Base-by-base conservation (phyloP, 2,797 vertebrate genomes). In the Squalus acanthias region DNA sequence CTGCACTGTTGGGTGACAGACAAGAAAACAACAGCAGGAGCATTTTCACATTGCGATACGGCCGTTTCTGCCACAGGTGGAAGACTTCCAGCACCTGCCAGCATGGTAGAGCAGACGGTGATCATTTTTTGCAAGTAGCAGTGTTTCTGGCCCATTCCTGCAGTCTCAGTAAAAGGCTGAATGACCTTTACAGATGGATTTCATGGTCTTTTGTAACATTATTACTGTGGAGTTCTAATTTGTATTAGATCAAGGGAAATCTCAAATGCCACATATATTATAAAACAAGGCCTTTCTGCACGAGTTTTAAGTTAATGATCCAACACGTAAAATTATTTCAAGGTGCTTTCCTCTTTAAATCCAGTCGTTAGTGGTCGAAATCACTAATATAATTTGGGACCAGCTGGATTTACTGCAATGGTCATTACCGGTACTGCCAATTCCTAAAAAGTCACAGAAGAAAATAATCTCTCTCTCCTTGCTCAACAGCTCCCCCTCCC, bases 141-240 rank as follows among this genome's bases (percentile, higher is more conserved):
- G 12, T 63, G 57, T 63, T 63, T 91, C 88, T 91, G 57, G 13
- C 8, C n/a, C 60, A n/a, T 91, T 63, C 12, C 29, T 63, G 5
- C 57, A 91, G 60, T 91, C 88, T 63, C 29, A 17, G 29, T 91
- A 91, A 91, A 91, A 91, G 26, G 12, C 0, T 33, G 88, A 63
- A 33, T 91, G 88, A 91, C 88, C 57, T 91, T 91, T 63, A 63
- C 2, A 60, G 57, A 63, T 91, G 29, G 57, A 91, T 60, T 33
- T 91, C 88, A 91, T n/a, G 57, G 57, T 91, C 60, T 57, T 91
- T n/a, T 91, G 88, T 91, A 63, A n/a, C 57, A 60, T 82, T n/a
- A 82, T 91, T 91, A 91, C 12, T 89, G 29, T n/a, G 57, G 12
- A 0, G 26, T 63, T 63, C n/a, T 91, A 6, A 63, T 26, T 63